Base-by-base conservation (phyloP, 2,888 invertebrate genomes). In the Nomada fucata region DNA sequence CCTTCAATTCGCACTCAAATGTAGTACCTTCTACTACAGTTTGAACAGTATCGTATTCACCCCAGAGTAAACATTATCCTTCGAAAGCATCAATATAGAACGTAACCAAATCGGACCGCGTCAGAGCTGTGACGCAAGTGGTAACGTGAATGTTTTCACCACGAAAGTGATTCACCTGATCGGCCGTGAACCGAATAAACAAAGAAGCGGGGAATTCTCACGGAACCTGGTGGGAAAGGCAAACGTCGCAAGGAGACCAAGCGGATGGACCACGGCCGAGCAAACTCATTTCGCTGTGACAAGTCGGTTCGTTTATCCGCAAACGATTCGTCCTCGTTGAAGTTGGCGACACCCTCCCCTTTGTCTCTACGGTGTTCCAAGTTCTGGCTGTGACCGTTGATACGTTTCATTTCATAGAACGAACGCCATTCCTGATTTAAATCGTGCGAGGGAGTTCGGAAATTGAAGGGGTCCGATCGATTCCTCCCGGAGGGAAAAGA, bases 381-480 rank as follows among this genome's bases (percentile, higher is more conserved):
- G 10, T 2, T 9, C 18, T 53, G 50, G 42, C 36, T 64, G 50
- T 36, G 13, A 64, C 63, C 69, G 47, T 78, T 60, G 69, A 78
- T 61, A 74, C 59, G 50, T 18, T 82, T 76, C 79, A 82, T 82
- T 76, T 68, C 18, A 68, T 29, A 65, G 53, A 85, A 74, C 85
- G 64, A 76, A 79, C 71, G 52, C 73, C 64, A 18, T 15, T 29
- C 9, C 50, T 20, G 73, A 76, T 78, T 78, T 77, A 61, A 26
- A 76, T 85, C 67, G 55, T 23, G 5, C 20, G 15, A 18, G 23
- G 13, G 36, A 50, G 18, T 36, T 29, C 23, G 70, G 60, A 68
- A 81, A 84, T 80, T 57, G 44, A 47, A 59, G 59, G 20, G 29
- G 59, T 50, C 57, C 59, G 74, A 18, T 50, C 36, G 64, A 59